Evolutionary conservation across 2,888 invertebrate genomes (phyloP), one percentile per base, ranked within the genome.

Genomic region (Caenorhabditis doughertyi): DNA sequence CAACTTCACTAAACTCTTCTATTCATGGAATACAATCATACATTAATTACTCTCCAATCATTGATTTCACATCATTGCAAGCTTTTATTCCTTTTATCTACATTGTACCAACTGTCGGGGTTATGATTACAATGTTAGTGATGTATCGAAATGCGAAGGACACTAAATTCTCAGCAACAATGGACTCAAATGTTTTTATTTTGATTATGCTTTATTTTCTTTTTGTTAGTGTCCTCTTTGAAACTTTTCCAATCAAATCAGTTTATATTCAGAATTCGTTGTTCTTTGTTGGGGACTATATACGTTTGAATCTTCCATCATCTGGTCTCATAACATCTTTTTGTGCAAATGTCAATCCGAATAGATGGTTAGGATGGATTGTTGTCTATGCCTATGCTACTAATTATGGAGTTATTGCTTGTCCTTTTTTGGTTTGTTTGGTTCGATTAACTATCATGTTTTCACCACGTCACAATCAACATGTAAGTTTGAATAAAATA

Each of bases 261-360:
- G 51, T 29, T 1, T 58, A 7, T 32, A 32, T 77, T 18, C 64
- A 79, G 79, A 79, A 70, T 49, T 44, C 55, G n/a, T 27, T 62
- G 3, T 79, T 67, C 42, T 79, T 79, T 25, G 16, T 79, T 9
- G 70, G 64, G 13, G 79, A 79, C 44, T 79, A 79, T 29, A 7
- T 64, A 7, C 62, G 51, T 18, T 51, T 79, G 44, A 70, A 64
- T 9, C 49, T 79, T 2, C 79, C 79, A 3, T 62, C 67, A 2
- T 64, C 71, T 7, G 62, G 79, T 0, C 16, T 56, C 3, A 27
- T 71, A n/a, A 79, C 79, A 5, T 64, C 79, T 7, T 49, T 32
- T 16, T 56, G 44, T 32, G 65, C 65, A 4, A 16, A 9, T 25
- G n/a, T 56, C 13, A 2, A 55, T 29, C 74, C 74, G 0, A 55